phyloP scores from a whole-genome alignment of 2,888 invertebrate species.

The Scaptomyza reducta region DNA sequence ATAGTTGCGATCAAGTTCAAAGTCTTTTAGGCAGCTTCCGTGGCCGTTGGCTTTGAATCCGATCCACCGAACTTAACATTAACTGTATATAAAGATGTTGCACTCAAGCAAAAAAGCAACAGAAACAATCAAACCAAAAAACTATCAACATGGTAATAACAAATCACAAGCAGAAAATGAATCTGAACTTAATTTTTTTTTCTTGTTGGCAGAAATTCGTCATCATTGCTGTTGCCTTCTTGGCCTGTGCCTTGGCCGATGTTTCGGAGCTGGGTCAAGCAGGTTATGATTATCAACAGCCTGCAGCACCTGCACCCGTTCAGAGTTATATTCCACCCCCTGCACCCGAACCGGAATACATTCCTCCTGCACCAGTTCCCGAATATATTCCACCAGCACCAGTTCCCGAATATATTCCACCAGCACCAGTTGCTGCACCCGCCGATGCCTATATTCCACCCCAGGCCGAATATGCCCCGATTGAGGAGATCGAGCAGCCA shows the following conservation, averaged over 20 bases:
- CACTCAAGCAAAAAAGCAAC: conserved; percentile 42
- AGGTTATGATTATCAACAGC: conserved; percentile 67
- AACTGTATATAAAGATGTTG: conserved; percentile 57
- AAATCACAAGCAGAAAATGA: not conserved
- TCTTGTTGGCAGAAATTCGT: conserved; percentile 63
- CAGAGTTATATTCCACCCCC: conserved; percentile 66
- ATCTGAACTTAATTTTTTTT: not conserved
- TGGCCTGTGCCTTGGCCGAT: conserved; percentile 74
- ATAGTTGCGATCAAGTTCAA: conserved; percentile 67
- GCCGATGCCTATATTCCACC: conserved; percentile 53
- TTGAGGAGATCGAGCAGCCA: conserved; percentile 65
- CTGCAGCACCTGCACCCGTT: conserved; percentile 60
- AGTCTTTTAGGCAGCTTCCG: conserved; percentile 67
- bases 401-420: conserved; percentile 49
- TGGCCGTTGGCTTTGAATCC: conserved; percentile 46
- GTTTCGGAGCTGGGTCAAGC: conserved; percentile 63
- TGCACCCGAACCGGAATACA: conserved; percentile 43
- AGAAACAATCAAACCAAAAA: conserved; percentile 44
- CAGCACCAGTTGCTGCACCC: conserved; percentile 57
- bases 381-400: conserved; percentile 58
- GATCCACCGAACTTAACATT: conserved; percentile 12
- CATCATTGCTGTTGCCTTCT: conserved; percentile 70
- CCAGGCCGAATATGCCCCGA: conserved; percentile 20
- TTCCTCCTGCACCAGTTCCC: conserved; percentile 51
- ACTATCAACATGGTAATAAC: conserved; percentile 53